Percentiles rank a stretch among this genome's conserved stretches.
Evolutionary conservation across 2,113 vertebrate genomes (phyloP).

Genomic region (Cathartes aura): DNA sequence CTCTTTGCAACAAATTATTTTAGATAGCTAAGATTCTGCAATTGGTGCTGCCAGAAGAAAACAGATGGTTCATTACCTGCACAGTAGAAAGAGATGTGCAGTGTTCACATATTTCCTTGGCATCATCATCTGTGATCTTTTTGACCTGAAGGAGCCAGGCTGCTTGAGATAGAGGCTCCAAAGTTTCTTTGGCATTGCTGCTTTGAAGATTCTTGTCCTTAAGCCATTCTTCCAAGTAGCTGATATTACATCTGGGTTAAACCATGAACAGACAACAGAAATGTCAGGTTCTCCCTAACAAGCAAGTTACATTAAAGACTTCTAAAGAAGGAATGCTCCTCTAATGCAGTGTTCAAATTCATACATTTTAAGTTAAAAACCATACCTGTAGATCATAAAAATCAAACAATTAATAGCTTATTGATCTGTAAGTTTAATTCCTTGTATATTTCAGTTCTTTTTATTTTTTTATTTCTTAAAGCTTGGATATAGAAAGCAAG

Average conservation of each 20-base stretch:
- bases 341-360: neutral
- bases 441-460: neutral
- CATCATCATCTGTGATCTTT: conserved; percentile 93
- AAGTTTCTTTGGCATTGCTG: conserved; percentile 86
- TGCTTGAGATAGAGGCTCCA: conserved; percentile 90
- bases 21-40: neutral
- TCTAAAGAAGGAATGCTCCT: neutral
- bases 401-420: neutral
- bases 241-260: conserved; percentile 91
- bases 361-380: neutral
- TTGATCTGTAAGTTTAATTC: neutral
- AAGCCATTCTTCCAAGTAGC: conserved; percentile 97
- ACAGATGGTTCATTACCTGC: conserved; percentile 80
- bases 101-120: conserved; percentile 85
- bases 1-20: neutral
- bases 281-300: neutral
- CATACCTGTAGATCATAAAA: neutral
- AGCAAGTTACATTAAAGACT: neutral
- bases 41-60: neutral
- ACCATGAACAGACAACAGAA: neutral
- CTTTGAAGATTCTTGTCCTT: conserved; percentile 91
- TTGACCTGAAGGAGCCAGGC: conserved; percentile 97
- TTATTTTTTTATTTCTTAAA: neutral
- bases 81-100: conserved; percentile 89
- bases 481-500: neutral